These are phyloP conservation scores for Halocynthia roretzi DNA, from an alignment of 23 tunicate genomes.

Conservation along the genomic window DNA sequence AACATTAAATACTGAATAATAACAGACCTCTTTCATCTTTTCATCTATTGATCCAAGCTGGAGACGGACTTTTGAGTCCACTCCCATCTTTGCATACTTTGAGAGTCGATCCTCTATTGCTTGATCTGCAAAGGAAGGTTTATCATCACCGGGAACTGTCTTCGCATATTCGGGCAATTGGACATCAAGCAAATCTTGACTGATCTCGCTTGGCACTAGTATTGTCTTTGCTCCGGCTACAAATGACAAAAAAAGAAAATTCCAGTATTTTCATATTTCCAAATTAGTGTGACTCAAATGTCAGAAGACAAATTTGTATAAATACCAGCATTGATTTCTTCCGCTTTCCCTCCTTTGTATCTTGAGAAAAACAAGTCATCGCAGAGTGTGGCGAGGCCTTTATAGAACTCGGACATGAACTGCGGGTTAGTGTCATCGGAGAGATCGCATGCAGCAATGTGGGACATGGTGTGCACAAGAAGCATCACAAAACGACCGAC, in stretches of 20 bases:
- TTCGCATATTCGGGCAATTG: conserved; percentile 49
- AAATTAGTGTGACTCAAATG: too few relatives aligned
- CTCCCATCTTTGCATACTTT: conserved; percentile 45
- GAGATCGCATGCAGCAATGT: conserved; percentile 46
- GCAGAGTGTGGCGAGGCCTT: conserved; percentile 77
- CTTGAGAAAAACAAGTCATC: conserved; percentile 94
- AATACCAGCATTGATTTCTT: conserved; percentile 14
- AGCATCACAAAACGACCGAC: conserved; percentile 74
- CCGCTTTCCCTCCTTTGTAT: conserved; percentile 22
- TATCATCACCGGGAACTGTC: conserved; percentile 1
- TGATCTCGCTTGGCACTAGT: conserved; percentile 1
- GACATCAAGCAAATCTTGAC: conserved; percentile 65
- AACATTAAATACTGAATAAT: background rate
- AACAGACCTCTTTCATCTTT: conserved; percentile 57
- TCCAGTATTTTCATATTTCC: background rate
- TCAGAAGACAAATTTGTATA: background rate
- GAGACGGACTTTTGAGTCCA: conserved; percentile 39
- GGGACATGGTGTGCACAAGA: conserved; percentile 80
- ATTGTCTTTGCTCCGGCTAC: conserved; percentile 4
- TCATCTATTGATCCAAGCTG: conserved; percentile 56
- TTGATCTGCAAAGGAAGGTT: conserved; percentile 34
- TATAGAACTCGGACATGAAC: conserved; percentile 74
- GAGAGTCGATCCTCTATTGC: conserved; percentile 57
- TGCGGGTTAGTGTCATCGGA: conserved; percentile 31
- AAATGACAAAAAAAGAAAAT: background rate